phyloP scores from a whole-genome alignment of 2,113 vertebrate genomes.

The Rhabdomys dilectus region DNA sequence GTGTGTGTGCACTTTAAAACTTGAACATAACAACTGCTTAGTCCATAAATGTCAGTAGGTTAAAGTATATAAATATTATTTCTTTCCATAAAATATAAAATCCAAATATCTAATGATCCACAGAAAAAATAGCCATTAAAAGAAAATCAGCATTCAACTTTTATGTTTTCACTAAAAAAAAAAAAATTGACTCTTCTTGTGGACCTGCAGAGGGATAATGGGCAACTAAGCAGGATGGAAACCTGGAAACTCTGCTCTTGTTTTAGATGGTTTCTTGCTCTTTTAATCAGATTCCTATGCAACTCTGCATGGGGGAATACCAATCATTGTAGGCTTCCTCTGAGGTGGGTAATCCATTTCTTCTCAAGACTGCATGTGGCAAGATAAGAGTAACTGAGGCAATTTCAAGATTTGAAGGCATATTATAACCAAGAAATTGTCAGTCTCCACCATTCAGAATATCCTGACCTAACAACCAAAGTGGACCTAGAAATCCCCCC shows the following conservation, averaged over 20 bases:
- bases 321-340: not conserved
- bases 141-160: not conserved
- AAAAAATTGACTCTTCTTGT: not conserved
- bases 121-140: not conserved
- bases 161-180: not conserved
- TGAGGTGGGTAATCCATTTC: not conserved
- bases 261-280: not conserved
- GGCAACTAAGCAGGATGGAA: not conserved
- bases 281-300: not conserved
- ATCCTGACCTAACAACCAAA: not conserved
- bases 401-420: not conserved
- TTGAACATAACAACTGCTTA: not conserved
- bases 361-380: not conserved
- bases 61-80: not conserved
- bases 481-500: not conserved
- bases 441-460: not conserved
- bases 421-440: not conserved
- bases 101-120: not conserved
- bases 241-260: too few relatives aligned
- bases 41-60: not conserved
- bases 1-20: not conserved
- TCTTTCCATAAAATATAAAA: conserved; percentile 20
- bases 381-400: not conserved
- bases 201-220: not conserved
- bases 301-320: not conserved